These are phyloP conservation scores for Macroglossus sobrinus DNA, from an alignment of 2,113 vertebrate species.

Conservation along the genomic window DNA sequence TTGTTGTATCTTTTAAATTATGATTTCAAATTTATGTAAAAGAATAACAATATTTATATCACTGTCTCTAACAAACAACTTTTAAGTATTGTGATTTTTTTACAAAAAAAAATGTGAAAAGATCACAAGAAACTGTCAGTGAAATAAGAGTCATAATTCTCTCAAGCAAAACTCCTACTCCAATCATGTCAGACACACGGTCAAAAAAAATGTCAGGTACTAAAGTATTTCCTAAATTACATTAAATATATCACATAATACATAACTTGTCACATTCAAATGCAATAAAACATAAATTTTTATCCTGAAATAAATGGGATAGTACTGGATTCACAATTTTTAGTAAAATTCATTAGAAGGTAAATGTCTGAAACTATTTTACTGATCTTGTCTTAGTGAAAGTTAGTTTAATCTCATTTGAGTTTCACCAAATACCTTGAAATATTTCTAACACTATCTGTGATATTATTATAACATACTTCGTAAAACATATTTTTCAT, in stretches of 20 bases:
- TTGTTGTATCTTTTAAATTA: neutral
- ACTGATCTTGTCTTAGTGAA: neutral
- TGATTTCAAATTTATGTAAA: neutral
- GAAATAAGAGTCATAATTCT: neutral
- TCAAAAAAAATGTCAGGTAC: conserved; percentile 15
- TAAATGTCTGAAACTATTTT: conserved; percentile 15
- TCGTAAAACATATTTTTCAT: neutral
- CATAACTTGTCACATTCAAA: neutral
- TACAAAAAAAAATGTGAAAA: neutral
- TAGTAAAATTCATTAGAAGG: conserved; percentile 16
- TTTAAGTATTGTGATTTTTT: neutral
- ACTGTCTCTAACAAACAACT: neutral
- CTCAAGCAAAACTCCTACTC: neutral
- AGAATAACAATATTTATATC: neutral
- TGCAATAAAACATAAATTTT: conserved; percentile 47
- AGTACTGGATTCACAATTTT: neutral
- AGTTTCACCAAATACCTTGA: neutral
- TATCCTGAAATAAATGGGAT: neutral
- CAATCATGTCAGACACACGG: neutral
- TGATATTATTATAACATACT: neutral
- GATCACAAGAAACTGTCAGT: neutral
- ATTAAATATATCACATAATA: neutral
- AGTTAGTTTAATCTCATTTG: neutral
- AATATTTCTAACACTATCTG: neutral
- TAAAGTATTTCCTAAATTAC: conserved; percentile 6